Evolutionary conservation across 2,888 invertebrate genomes (phyloP).

Genomic region (Cataglyphis cursor): DNA sequence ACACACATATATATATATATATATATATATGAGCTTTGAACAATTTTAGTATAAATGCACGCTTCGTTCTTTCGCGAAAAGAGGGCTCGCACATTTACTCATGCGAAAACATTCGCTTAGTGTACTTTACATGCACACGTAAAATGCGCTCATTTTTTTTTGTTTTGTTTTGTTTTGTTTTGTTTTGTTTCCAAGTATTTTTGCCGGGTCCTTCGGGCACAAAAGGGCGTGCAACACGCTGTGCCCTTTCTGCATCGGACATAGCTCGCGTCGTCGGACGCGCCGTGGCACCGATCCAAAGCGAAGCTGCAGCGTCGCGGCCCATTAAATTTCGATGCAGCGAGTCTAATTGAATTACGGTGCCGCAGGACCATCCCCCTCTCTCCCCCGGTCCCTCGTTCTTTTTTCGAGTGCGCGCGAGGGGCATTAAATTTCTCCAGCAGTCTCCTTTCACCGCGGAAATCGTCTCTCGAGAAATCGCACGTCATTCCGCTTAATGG

Average conservation of each 20-base stretch:
- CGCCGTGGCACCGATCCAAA: constrained; percentile 71
- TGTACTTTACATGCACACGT: background rate
- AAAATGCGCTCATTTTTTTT: background rate
- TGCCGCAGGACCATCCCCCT: constrained; percentile 31
- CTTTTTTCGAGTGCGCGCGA: constrained; percentile 50
- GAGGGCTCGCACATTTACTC: background rate
- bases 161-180: background rate
- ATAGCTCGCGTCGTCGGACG: constrained; percentile 34
- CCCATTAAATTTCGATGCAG: constrained; percentile 78
- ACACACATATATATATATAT: background rate
- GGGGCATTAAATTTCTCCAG: constrained; percentile 67
- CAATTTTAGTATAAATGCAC: background rate
- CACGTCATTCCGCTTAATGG: constrained; percentile 80
- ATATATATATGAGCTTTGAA: background rate
- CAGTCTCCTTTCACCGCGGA: constrained; percentile 64
- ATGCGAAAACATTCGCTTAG: constrained; percentile 12
- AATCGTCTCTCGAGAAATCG: constrained; percentile 71
- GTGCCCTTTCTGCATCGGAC: constrained; percentile 63
- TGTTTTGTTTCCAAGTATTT: constrained; percentile 49
- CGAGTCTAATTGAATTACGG: constrained; percentile 75
- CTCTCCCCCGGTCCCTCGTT: background rate
- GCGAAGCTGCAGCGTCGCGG: constrained; percentile 74
- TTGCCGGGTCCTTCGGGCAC: constrained; percentile 61
- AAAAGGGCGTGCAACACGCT: constrained; percentile 42
- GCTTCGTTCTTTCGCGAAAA: background rate